A percentile compares a stretch with the other conserved stretches of the same genome.
Evolutionary conservation across 2,113 vertebrate species (phyloP).

Genomic region (Eulacestoma nigropectus): DNA sequence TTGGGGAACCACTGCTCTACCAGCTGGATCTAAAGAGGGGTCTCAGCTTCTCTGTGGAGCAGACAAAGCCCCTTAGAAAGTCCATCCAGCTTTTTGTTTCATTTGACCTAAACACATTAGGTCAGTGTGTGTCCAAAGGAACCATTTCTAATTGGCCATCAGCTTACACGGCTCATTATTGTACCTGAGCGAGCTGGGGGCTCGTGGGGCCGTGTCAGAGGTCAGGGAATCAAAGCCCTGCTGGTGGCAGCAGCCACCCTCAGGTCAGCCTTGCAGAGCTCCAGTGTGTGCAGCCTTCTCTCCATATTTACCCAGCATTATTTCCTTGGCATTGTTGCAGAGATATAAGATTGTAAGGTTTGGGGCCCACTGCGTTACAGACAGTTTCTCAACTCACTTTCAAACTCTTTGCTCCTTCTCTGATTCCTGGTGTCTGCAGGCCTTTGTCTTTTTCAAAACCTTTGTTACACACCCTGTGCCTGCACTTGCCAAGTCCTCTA

Average conservation of each 20-base stretch:
- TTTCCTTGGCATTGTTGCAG: constrained; percentile 56
- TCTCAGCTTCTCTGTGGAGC: constrained; percentile 50
- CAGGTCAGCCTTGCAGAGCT: constrained; percentile 46
- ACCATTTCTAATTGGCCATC: constrained; percentile 71
- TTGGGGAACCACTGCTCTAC: constrained; percentile 30
- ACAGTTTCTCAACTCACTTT: constrained; percentile 24
- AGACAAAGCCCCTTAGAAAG: constrained; percentile 63
- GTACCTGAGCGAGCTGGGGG: constrained; percentile 42
- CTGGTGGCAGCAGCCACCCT: constrained; percentile 42
- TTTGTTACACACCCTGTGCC: background rate
- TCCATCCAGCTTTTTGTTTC: constrained; percentile 67
- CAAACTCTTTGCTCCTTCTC: constrained; percentile 40
- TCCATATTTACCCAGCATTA: constrained; percentile 48
- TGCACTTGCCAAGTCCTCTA: background rate
- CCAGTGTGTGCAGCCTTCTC: constrained; percentile 21
- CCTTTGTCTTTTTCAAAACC: constrained; percentile 30
- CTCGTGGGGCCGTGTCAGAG: constrained; percentile 27
- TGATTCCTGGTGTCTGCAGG: constrained; percentile 17
- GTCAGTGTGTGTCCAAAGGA: constrained; percentile 65
- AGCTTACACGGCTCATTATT: constrained; percentile 66
- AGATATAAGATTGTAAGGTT: constrained; percentile 35
- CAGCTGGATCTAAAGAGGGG: constrained; percentile 59
- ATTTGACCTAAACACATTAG: constrained; percentile 67
- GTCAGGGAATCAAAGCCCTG: constrained; percentile 42
- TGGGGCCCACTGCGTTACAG: constrained; percentile 20